phyloP scores from a whole-genome alignment of 2,113 vertebrate species.

The Phylloscopus trochilus region DNA sequence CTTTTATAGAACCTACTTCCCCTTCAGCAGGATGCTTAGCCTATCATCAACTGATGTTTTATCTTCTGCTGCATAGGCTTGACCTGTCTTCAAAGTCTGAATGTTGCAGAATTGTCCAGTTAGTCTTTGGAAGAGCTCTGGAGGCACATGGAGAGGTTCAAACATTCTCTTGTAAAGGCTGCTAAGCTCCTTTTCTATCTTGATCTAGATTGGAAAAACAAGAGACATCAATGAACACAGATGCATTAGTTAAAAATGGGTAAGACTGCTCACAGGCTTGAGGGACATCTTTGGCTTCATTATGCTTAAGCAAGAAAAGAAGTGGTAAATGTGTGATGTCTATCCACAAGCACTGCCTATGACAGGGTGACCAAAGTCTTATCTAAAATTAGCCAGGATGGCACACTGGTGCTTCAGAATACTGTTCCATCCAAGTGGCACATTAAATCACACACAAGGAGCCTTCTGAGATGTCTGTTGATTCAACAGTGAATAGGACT shows the following conservation, averaged over 20 bases:
- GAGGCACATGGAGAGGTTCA: slow-evolving; percentile 90
- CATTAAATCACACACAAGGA: background rate
- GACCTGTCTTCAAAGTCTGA: slow-evolving; percentile 87
- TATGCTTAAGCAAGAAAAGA: background rate
- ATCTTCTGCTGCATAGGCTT: slow-evolving; percentile 91
- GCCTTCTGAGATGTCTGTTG: background rate
- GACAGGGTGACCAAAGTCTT: background rate
- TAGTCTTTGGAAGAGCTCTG: slow-evolving; percentile 90
- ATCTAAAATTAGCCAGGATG: background rate
- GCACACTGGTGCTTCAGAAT: background rate
- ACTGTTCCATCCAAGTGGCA: background rate
- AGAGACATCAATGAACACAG: background rate
- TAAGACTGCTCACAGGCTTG: background rate
- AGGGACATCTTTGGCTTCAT: background rate
- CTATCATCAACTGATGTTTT: slow-evolving; percentile 97
- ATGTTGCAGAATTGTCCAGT: slow-evolving; percentile 97
- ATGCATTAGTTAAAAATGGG: background rate
- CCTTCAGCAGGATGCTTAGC: slow-evolving; percentile 94
- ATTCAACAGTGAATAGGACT: background rate
- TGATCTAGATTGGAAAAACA: slow-evolving; percentile 81
- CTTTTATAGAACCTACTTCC: slow-evolving; percentile 82
- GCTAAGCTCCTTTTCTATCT: slow-evolving; percentile 91
- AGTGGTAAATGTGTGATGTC: background rate
- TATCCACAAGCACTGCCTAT: background rate
- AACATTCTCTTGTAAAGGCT: slow-evolving; percentile 92